Base-by-base conservation (phyloP, 2,113 vertebrate genomes). In the Pantherophis guttatus region DNA sequence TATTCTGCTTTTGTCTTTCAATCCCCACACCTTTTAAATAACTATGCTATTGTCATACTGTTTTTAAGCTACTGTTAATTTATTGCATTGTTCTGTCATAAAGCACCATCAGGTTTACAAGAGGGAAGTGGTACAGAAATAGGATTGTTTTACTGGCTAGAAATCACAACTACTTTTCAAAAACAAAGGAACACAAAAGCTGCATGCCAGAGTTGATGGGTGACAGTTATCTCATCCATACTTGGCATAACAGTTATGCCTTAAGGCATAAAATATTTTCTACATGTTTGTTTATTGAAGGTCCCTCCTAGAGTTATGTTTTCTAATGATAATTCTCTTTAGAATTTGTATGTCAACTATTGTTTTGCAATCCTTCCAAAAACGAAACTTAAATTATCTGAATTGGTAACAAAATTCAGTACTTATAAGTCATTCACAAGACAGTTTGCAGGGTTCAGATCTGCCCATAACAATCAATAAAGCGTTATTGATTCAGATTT, bases 401-500 rank as follows among this genome's bases (percentile, higher is more conserved):
- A 94, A 87, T 91, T 94, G 44, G 90, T 93, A 96, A 96, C 96
- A 98, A 97, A 97, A 92, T 90, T 96, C 95, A 96, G 48, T 91
- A 95, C 92, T 96, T 97, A 33, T 94, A 96, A 96, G 70, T 95
- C 94, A n/a, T 88, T 15, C 94, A 92, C 91, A 96, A 95, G 85
- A 93, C 95, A 89, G 90, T 92, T 96, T 97, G 93, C 97, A 97
- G 95, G 95, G 93, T 96, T 96, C 97, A 90, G 96, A 97, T 95
- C 94, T 95, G 94, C 91, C 89, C 93, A 94, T 95, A 96, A 97
- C 97, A 96, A 97, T 97, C 96, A 97, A 96, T 95, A 97, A 97
- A 96, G 94, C 29, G 15, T 96, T 97, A 98, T 95, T 96, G 96
- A 97, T 97, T 97, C 96, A 94, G 88, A 94, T 95, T 95, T 97